phyloP scores from a whole-genome alignment of 2,113 vertebrate species.

The Girardinichthys multiradiatus region DNA sequence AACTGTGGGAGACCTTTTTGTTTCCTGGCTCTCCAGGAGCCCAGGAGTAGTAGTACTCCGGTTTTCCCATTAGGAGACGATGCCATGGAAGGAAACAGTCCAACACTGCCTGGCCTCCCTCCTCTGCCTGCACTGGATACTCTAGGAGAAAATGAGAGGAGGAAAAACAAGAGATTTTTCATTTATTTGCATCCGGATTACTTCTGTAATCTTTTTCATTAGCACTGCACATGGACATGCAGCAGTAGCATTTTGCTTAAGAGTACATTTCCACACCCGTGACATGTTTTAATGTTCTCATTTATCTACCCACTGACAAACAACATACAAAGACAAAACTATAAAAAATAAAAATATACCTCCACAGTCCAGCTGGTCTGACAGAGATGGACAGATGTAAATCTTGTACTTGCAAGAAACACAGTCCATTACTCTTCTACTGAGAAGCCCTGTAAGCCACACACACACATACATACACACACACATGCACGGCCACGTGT shows the following conservation, averaged over 20 bases:
- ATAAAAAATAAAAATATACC: conserved; percentile 54
- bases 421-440: conserved; percentile 76
- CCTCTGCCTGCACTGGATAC: conserved; percentile 58
- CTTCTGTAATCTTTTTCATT: conserved; percentile 54
- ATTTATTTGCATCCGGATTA: conserved; percentile 54
- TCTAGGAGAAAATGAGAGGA: conserved; percentile 43
- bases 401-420: conserved; percentile 65
- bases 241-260: conserved; percentile 10
- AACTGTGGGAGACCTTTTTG: conserved; percentile 43
- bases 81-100: conserved; percentile 80
- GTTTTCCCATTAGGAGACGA: conserved; percentile 54
- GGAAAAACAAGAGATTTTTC: conserved; percentile 15
- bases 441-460: conserved; percentile 67
- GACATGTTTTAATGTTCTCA: conserved; percentile 23
- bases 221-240: conserved; percentile 50
- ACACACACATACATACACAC: too few species aligned
- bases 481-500: conserved; percentile 14
- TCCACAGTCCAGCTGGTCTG: conserved; percentile 64
- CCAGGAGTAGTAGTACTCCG: conserved; percentile 74
- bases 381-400: conserved; percentile 64
- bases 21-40: conserved; percentile 32
- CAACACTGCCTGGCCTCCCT: conserved; percentile 71
- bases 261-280: conserved; percentile 49
- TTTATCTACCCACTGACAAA: background rate
- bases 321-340: conserved; percentile 7